Evolutionary conservation across 2,113 vertebrate genomes (phyloP), one percentile per base, ranked within the genome.

Genomic region (Strix uralensis): DNA sequence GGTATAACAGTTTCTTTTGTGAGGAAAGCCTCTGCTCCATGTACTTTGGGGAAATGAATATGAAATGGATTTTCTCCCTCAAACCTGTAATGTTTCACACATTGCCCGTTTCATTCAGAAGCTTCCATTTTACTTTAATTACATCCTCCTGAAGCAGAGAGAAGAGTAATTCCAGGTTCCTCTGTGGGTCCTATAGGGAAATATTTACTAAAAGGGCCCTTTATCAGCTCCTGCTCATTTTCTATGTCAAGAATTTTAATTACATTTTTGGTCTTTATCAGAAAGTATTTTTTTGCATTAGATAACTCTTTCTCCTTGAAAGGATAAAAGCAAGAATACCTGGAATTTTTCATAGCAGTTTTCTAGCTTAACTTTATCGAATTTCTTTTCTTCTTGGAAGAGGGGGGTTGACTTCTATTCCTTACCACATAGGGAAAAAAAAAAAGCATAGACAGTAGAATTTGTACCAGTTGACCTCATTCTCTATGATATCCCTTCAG

Each of bases 191-290:
- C 12, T 3, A 78, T 21, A 58, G 85, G 90, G 36, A 96, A 96
- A 72, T 88, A 91, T 81, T 96, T 96, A 95, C 86, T 86, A 73
- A 40, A 94, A 95, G 36, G 6, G 4, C 18, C 81, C 67, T 89
- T 97, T 92, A 95, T 93, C 86, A 93, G 58, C 2, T 38, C 71
- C 59, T 74, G 38, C 25, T 96, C 47, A 74, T 63, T 91, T n/a
- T 73, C 38, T 42, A 88, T 90, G 51, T 44, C 78, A 94, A 78
- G 36, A 92, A 95, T 84, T 92, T 90, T 83, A 95, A 96, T 95
- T 83, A 86, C 70, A 49, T 55, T 66, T 92, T 82, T 84, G 51
- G 81, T 55, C 87, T 92, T 81, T 89, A 86, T 65, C 73, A 90
- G 61, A 81, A 92, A 92, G 40, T 11, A 1, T 1, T 27, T 81